Base-by-base conservation (phyloP, 2,113 vertebrate genomes). In the Malurus alboscapulatus region DNA sequence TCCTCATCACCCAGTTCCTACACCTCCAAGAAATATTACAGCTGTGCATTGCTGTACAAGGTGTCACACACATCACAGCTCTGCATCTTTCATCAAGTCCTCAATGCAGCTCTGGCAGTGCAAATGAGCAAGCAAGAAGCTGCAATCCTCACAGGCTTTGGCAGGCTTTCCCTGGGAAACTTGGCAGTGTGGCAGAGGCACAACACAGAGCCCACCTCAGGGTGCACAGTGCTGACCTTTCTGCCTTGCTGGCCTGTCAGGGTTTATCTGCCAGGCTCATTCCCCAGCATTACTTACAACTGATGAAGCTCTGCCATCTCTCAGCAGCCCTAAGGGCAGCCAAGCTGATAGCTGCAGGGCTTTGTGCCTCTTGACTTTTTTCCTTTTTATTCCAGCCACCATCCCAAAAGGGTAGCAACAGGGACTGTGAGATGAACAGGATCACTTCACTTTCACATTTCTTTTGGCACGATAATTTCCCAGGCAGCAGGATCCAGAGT, bases 141-240 rank as follows among this genome's bases (percentile, higher is more conserved):
- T 51, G 57, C 51, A 72, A 55, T 40, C 19, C 53, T 67, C 22
- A 4, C 0, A 0, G 45, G n/a, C 40, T 30, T 85, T 85, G 0
- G 0, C 25, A 36, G 61, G 4, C 32, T 34, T 62, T 27, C 22
- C 12, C 2, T 2, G 26, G 65, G 53, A 3, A 85, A 58, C 42
- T 57, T 2, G 3, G 69, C 72, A 3, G 1, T 15, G 48, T 4
- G 1, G 79, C 25, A 25, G 58, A 48, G 4, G 24, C 36, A 3
- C 53, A 53, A 32, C 19, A 5, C 0, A 0, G 29, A 75, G 42
- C 17, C 26, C 19, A 15, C 19, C 0, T 0, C 17, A 57, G 59
- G 65, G 32, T 36, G 80, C 36, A 20, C 45, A 42, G 1, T 0
- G 4, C 66, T 50, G 65, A 66, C 53, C 22, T 57, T 34, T 19